Evolutionary conservation across 1,140 invertebrate species (phyloP).

Genomic region (Pachypeltis micranthus): DNA sequence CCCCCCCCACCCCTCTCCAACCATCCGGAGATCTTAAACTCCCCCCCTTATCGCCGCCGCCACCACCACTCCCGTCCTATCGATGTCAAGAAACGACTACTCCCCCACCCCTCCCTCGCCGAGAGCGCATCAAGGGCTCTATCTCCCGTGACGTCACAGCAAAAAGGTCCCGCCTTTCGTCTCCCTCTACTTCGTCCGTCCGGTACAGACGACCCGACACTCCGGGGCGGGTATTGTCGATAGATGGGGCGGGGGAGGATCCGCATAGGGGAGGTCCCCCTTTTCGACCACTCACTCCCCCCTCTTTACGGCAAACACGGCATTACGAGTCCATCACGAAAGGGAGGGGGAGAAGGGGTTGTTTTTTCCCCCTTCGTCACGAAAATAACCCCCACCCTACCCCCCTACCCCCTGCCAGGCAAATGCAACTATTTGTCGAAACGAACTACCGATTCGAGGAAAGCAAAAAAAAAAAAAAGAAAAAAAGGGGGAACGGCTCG

Average conservation of each 20-base stretch:
- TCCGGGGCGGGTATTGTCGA: not conserved
- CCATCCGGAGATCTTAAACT: too few species aligned
- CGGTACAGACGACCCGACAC: too few species aligned
- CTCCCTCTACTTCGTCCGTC: too few species aligned
- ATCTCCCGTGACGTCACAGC: not conserved
- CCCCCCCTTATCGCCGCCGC: too few species aligned
- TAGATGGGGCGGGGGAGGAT: not conserved
- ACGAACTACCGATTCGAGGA: not conserved
- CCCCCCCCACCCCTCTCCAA: too few species aligned
- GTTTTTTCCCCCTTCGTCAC: not conserved
- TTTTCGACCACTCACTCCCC: not conserved
- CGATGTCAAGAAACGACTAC: too few species aligned
- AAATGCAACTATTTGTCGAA: not conserved
- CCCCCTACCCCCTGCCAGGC: not conserved
- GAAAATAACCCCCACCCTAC: not conserved
- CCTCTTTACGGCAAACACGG: not conserved
- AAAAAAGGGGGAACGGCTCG: too few species aligned
- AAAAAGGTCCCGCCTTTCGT: not conserved
- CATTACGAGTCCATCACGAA: not conserved
- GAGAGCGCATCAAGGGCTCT: too few species aligned
- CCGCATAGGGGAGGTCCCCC: not conserved
- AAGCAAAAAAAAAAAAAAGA: too few species aligned
- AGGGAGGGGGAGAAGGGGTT: not conserved
- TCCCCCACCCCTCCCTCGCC: too few species aligned
- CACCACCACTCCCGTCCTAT: too few species aligned